Conservation (phyloP, 2,888 invertebrate genomes). For the Aricia artaxerxes region DNA sequence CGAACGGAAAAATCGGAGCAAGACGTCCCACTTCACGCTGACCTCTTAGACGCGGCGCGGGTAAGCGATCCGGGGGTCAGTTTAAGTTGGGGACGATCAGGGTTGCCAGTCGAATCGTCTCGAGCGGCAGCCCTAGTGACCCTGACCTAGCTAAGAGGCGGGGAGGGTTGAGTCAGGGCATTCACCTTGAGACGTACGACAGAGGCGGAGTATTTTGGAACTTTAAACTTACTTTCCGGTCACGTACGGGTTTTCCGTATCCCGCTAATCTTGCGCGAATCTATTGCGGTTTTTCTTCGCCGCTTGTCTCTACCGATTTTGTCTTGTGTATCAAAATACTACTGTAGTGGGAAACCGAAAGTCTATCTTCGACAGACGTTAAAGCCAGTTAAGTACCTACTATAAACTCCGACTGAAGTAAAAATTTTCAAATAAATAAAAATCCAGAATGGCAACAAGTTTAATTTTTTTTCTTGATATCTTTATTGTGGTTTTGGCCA, state of each 20-base stretch:
- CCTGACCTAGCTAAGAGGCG: slow-evolving; percentile 77
- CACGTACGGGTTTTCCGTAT: slow-evolving; percentile 34
- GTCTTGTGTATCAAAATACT: background rate
- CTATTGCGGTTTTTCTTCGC: background rate
- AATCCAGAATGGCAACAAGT: too few species aligned
- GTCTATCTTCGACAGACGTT: too few species aligned
- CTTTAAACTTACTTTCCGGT: slow-evolving; percentile 36
- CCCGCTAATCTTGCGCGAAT: slow-evolving; percentile 12
- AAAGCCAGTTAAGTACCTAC: too few species aligned
- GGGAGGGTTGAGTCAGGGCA: slow-evolving; percentile 70
- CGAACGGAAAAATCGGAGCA: slow-evolving; percentile 73
- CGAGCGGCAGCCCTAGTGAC: slow-evolving; percentile 59
- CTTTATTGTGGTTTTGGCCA: too few species aligned
- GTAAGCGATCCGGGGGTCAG: slow-evolving; percentile 49
- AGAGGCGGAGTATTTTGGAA: slow-evolving; percentile 50
- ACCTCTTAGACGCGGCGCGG: slow-evolving; percentile 43
- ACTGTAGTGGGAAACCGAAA: too few species aligned
- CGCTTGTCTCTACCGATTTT: background rate
- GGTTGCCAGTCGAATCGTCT: background rate
- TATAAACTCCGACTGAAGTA: too few species aligned
- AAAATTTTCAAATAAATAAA: too few species aligned
- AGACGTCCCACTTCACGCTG: slow-evolving; percentile 48
- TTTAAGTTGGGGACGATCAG: slow-evolving; percentile 46
- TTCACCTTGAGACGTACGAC: slow-evolving; percentile 74
- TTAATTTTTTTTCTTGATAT: too few species aligned